These are phyloP conservation scores for Amphipoea lucens DNA, from an alignment of 2,888 invertebrate species.

Conservation along the genomic window DNA sequence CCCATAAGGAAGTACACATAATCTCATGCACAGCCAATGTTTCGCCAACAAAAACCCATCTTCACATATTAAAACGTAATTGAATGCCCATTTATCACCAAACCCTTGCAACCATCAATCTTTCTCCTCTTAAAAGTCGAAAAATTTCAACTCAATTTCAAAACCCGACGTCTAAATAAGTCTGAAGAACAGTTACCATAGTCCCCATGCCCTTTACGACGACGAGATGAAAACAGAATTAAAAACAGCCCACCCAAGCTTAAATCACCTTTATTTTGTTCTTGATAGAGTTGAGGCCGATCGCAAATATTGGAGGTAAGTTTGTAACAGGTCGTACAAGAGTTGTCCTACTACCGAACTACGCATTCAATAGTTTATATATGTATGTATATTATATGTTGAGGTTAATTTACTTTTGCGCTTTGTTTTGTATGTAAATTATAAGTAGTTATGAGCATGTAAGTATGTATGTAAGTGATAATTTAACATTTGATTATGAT, in stretches of 20 bases:
- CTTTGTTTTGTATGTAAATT: conserved; percentile 63
- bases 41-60: conserved; percentile 26
- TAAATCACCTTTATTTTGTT: conserved; percentile 54
- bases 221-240: conserved; percentile 61
- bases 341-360: conserved; percentile 80
- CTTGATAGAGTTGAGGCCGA: conserved; percentile 32
- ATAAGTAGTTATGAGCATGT: conserved; percentile 29
- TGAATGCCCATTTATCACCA: conserved; percentile 47
- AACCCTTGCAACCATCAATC: conserved; percentile 51
- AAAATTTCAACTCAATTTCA: conserved; percentile 74
- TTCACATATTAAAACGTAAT: conserved; percentile 49
- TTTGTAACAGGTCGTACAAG: conserved; percentile 76
- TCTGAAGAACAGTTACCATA: conserved; percentile 76
- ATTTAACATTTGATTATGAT: conserved; percentile 11
- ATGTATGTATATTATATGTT: conserved; percentile 66
- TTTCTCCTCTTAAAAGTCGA: conserved; percentile 59
- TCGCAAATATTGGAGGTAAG: conserved; percentile 56
- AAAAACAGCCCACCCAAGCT: conserved; percentile 14
- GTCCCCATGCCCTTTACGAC: conserved; percentile 79
- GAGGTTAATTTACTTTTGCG: conserved; percentile 68
- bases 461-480: conserved; percentile 17
- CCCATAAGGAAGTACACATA: conserved; percentile 21
- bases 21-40: conserved; percentile 25
- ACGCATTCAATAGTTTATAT: conserved; percentile 72
- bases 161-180: conserved; percentile 77